A percentile compares a stretch with the other conserved stretches of the same genome.
These are phyloP conservation scores for Campoletis sonorensis DNA, from an alignment of 1,140 invertebrate genomes.

Conservation along the genomic window DNA sequence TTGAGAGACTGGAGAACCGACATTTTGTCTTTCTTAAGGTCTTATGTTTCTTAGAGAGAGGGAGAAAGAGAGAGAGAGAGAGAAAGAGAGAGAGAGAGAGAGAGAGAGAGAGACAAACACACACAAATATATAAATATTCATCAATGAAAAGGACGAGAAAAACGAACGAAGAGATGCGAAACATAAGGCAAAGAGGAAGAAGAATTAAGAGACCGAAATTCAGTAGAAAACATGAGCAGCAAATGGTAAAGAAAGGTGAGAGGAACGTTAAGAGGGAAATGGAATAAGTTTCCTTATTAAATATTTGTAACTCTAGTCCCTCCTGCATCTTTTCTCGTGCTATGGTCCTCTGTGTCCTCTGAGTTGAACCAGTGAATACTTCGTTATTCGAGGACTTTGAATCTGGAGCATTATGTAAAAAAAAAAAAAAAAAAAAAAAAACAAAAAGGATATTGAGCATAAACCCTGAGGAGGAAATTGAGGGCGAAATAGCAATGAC, in stretches of 20 bases:
- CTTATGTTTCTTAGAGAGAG: too few species aligned
- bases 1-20: conserved; percentile 28
- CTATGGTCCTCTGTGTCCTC: conserved; percentile 8
- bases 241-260: conserved; percentile 30
- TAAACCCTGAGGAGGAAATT: neutral
- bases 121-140: neutral
- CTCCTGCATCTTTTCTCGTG: neutral
- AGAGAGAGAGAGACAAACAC: neutral
- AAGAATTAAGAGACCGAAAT: neutral
- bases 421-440: too few species aligned
- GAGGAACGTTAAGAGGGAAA: conserved; percentile 51
- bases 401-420: conserved; percentile 8
- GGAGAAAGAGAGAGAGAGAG: neutral
- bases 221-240: neutral
- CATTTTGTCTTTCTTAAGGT: conserved; percentile 27
- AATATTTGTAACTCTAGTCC: conserved; percentile 59
- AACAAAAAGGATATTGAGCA: conserved; percentile 1
- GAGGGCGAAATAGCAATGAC: neutral
- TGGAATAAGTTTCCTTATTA: conserved; percentile 71
- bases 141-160: conserved; percentile 14
- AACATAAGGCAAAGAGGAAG: neutral
- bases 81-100: neutral
- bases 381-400: conserved; percentile 21
- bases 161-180: neutral
- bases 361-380: conserved; percentile 12